A percentile compares a stretch with the other conserved stretches of the same genome.
Evolutionary conservation across 2,797 vertebrate genomes (phyloP).

Genomic region (Pseudomugil tenellus): DNA sequence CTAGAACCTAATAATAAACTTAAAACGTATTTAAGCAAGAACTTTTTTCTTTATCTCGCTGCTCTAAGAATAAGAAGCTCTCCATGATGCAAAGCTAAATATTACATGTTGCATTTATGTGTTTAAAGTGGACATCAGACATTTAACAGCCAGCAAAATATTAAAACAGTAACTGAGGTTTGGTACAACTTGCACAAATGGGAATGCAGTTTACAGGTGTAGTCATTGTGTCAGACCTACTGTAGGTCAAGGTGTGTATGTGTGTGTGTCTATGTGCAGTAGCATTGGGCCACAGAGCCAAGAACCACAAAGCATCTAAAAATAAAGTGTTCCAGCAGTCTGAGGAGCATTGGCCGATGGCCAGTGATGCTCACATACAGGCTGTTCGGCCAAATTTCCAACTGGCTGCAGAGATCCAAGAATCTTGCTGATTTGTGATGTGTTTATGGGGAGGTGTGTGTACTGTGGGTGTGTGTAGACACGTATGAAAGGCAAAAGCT

Average conservation of each 20-base stretch:
- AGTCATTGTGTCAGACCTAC: not conserved
- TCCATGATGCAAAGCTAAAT: too few relatives aligned
- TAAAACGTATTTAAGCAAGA: not conserved
- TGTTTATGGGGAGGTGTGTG: slow-evolving; percentile 3
- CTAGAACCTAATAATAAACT: not conserved
- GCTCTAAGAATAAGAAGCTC: too few relatives aligned
- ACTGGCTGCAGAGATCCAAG: slow-evolving; percentile 40
- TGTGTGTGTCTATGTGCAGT: slow-evolving; percentile 6
- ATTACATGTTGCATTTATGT: not conserved
- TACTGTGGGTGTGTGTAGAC: not conserved
- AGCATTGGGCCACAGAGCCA: slow-evolving; percentile 18
- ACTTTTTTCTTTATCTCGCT: too few relatives aligned
- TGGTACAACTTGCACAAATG: not conserved
- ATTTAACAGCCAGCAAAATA: not conserved
- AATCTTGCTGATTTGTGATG: slow-evolving; percentile 34
- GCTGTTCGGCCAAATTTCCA: slow-evolving; percentile 57
- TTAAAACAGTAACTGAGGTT: not conserved
- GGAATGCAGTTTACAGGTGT: not conserved
- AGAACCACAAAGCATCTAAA: slow-evolving; percentile 51
- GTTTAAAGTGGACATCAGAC: not conserved
- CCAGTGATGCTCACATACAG: slow-evolving; percentile 29
- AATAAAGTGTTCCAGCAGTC: slow-evolving; percentile 42
- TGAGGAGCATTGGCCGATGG: slow-evolving; percentile 49
- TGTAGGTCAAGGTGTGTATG: slow-evolving; percentile 1
- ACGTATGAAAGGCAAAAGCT: slow-evolving; percentile 11